A percentile compares a stretch with the other conserved stretches of the same genome.
Evolutionary conservation across 1,140 invertebrate genomes (phyloP).

Genomic region (Leptinotarsa defecta): DNA sequence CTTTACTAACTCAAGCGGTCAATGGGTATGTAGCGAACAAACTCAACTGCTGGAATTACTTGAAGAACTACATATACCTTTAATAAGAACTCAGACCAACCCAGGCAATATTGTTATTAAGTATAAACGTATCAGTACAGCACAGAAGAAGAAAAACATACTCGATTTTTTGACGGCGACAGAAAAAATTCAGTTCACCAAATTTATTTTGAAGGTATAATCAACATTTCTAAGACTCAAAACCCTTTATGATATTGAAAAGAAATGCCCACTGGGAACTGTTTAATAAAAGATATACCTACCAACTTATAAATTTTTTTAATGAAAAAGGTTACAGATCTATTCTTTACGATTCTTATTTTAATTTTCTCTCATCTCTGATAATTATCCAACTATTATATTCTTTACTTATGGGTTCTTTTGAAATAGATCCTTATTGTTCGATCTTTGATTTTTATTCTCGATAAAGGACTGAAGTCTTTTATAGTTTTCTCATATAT

Average conservation of each 20-base stretch:
- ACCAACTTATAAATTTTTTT: too few relatives aligned
- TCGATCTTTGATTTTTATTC: too few relatives aligned
- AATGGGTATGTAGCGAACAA: slow-evolving; percentile 30
- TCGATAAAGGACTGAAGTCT: too few relatives aligned
- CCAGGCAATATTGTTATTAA: slow-evolving; percentile 11
- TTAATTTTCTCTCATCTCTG: too few relatives aligned
- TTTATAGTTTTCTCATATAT: too few relatives aligned
- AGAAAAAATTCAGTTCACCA: slow-evolving; percentile 15
- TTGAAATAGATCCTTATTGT: too few relatives aligned
- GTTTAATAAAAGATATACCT: too few relatives aligned
- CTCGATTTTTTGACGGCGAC: neutral
- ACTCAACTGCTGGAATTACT: slow-evolving; percentile 23
- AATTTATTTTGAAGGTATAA: slow-evolving; percentile 3
- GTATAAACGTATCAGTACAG: neutral
- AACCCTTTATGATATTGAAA: neutral
- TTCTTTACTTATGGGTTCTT: too few relatives aligned
- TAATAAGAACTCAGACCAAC: slow-evolving; percentile 4
- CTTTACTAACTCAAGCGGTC: slow-evolving; percentile 19
- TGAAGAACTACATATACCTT: neutral
- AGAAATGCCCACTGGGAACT: too few relatives aligned
- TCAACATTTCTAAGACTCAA: neutral
- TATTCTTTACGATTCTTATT: too few relatives aligned
- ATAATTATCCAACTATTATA: too few relatives aligned
- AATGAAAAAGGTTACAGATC: too few relatives aligned
- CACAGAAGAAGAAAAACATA: neutral